Conservation (phyloP, 2,888 invertebrate species). For the Carpatolechia fugitivella region DNA sequence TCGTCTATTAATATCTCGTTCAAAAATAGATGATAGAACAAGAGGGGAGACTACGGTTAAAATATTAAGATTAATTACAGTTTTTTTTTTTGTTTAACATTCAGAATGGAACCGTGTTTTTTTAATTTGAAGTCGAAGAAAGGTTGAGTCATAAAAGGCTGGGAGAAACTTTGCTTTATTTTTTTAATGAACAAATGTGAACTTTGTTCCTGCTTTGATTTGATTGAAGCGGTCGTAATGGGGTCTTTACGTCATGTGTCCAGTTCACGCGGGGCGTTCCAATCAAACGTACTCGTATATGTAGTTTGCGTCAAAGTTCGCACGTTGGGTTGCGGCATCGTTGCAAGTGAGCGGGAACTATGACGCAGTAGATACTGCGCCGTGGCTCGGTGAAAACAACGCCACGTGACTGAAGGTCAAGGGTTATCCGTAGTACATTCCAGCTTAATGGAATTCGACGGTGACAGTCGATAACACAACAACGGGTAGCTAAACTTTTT, state of each 20-base stretch:
- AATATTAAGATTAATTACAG: conserved; percentile 53
- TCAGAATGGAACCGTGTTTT: not conserved
- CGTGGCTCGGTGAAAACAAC: conserved; percentile 46
- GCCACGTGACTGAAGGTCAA: conserved; percentile 47
- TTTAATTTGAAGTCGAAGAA: not conserved
- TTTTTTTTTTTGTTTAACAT: too few relatives aligned
- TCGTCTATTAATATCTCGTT: conserved; percentile 62
- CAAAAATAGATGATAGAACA: conserved; percentile 53
- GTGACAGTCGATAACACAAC: not conserved
- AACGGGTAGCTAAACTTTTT: not conserved
- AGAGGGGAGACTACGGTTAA: conserved; percentile 59
- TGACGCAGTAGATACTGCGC: conserved; percentile 47
- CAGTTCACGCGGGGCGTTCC: not conserved
- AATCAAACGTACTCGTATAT: not conserved
- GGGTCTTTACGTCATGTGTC: not conserved
- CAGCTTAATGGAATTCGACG: not conserved
- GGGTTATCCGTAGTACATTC: conserved; percentile 17
- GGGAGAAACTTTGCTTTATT: not conserved
- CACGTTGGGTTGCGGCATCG: conserved; percentile 35
- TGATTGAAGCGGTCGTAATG: not conserved
- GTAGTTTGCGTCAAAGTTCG: conserved; percentile 33
- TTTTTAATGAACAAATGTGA: not conserved
- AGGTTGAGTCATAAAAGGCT: conserved; percentile 1
- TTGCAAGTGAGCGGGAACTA: conserved; percentile 32
- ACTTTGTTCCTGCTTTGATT: conserved; percentile 5